Evolutionary conservation across 2,797 vertebrate species (phyloP), one percentile per base, ranked within the genome.

Genomic region (Sebastes vulpes): DNA sequence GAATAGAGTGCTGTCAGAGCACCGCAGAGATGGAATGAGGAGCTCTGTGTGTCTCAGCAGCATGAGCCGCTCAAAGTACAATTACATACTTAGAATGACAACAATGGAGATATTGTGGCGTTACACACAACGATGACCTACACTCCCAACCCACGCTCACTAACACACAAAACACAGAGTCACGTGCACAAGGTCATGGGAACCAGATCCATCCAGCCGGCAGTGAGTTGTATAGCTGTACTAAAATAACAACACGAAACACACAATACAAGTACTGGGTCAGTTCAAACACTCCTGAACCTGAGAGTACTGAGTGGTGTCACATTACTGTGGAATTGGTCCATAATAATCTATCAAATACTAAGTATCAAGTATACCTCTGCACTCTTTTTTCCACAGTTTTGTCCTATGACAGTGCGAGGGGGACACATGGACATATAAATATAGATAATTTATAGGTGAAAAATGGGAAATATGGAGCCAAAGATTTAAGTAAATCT

Each of bases 41-140:
- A 28, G 23, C 3, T 38, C n/a, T 54, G 38, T 16, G 38, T 8
- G 46, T 48, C 18, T 48, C 46, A n/a, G 46, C 46, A 48, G 46
- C 46, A 16, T 18, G 38, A 42, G 12, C 46, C n/a, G 57, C 63
- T 61, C 58, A 4, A 16, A 64, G 52, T 46, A 38, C 21, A 29
- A 42, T 11, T 28, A 28, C 56, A 65, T 29, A 61, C 58, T 63
- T 32, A 20, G 63, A 52, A 35, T 26, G 35, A 69, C 32, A 68
- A 82, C 76, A 84, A 79, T 74, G 64, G 65, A 38, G 11, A 66
- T 42, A 66, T 48, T 82, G 79, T 84, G 66, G 53, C 35, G 12
- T 50, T 9, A 53, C 63, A 72, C 23, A 72, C 58, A 83, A 63
- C 46, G 14, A 25, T 68, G 77, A 68, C 42, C 74, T 52, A 29